These are phyloP conservation scores for Istiophorus platypterus DNA, from an alignment of 2,113 vertebrate genomes.

Conservation along the genomic window DNA sequence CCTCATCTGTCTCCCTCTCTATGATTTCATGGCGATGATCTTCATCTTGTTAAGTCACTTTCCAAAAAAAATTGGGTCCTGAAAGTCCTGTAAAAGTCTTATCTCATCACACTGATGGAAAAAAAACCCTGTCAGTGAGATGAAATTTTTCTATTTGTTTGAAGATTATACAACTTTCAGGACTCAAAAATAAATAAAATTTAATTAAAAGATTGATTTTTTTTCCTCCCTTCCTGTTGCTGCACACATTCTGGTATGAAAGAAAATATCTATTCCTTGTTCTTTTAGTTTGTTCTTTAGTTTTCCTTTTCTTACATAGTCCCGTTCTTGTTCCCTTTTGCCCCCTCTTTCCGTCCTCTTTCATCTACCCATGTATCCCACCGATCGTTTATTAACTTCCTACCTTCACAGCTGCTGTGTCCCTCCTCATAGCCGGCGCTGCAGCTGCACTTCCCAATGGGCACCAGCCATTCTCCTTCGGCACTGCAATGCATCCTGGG, in stretches of 20 bases:
- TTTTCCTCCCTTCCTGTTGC: not conserved
- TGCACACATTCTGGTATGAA: not conserved
- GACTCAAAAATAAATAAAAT: not conserved
- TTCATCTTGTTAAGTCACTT: not conserved
- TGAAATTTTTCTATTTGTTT: not conserved
- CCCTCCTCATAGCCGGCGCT: constrained; percentile 95
- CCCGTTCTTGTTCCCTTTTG: not conserved
- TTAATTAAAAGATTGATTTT: not conserved
- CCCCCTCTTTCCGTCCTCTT: not conserved
- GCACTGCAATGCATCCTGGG: constrained; percentile 98
- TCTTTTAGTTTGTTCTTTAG: not conserved
- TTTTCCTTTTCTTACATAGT: not conserved
- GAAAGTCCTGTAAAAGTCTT: not conserved
- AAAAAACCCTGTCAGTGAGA: not conserved
- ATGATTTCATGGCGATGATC: not conserved
- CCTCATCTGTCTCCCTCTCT: not conserved
- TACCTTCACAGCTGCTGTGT: constrained; percentile 95
- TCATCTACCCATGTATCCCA: constrained; percentile 1
- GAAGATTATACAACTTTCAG: not conserved
- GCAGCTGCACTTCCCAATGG: constrained; percentile 95
- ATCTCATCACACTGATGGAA: not conserved
- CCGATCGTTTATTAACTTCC: constrained; percentile 24
- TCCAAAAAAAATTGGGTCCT: not conserved
- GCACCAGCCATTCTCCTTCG: constrained; percentile 97
- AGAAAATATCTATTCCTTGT: not conserved